Percentiles rank a stretch among this genome's conserved stretches.
phyloP scores from a whole-genome alignment of 2,797 vertebrate species.

The Spinus pinus region DNA sequence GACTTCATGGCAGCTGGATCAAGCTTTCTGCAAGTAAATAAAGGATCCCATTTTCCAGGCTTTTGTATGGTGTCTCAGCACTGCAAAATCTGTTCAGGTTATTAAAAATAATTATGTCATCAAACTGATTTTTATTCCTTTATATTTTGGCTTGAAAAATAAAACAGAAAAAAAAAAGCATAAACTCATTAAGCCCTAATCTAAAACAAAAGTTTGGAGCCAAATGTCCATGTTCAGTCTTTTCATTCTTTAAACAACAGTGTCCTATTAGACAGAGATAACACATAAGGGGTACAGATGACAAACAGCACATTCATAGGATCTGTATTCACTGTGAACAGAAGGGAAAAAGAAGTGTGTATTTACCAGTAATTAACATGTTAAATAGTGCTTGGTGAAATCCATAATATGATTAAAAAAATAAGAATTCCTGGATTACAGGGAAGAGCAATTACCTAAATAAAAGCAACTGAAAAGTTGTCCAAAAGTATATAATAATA shows the following conservation, averaged over 20 bases:
- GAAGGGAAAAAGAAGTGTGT: conserved; percentile 6
- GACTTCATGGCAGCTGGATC: neutral
- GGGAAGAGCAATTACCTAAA: conserved; percentile 45
- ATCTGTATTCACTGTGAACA: conserved; percentile 8
- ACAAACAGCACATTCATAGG: neutral
- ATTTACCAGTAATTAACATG: conserved; percentile 54
- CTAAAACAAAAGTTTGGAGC: conserved; percentile 35
- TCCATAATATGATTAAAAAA: conserved; percentile 48
- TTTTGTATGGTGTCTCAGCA: neutral
- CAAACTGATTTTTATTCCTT: conserved; percentile 30
- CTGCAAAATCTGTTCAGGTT: conserved; percentile 3
- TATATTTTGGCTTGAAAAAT: conserved; percentile 17
- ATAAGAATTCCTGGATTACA: conserved; percentile 32
- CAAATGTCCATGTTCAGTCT: neutral
- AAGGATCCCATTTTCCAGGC: neutral
- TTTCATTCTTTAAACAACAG: conserved; percentile 21
- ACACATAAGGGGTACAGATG: conserved; percentile 4
- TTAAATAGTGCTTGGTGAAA: conserved; percentile 57
- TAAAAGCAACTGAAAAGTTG: conserved; percentile 45
- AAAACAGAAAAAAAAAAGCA: neutral
- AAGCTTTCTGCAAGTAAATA: neutral
- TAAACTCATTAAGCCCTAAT: conserved; percentile 37
- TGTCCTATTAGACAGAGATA: conserved; percentile 7
- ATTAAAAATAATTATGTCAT: conserved; percentile 25
- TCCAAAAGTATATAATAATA: neutral